Conservation (phyloP, 2,888 invertebrate genomes). For the Ceramica pisi region DNA sequence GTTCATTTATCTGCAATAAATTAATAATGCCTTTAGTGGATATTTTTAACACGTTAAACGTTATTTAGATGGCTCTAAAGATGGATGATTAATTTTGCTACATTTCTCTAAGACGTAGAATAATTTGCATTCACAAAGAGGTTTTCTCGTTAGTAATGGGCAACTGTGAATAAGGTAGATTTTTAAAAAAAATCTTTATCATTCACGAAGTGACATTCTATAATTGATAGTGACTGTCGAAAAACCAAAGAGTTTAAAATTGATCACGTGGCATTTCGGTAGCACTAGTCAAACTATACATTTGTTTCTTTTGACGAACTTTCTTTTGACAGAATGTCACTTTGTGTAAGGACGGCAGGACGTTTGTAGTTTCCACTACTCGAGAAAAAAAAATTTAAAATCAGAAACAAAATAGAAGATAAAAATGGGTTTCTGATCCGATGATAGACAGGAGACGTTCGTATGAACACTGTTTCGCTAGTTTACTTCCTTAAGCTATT, state of each 20-base stretch:
- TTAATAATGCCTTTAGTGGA: not conserved
- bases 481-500: not conserved
- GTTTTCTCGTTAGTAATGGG: not conserved
- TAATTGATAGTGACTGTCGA: not conserved
- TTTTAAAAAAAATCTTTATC: not conserved
- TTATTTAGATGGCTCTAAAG: not conserved
- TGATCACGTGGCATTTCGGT: not conserved
- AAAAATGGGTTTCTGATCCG: too few relatives aligned
- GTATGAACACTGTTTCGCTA: not conserved
- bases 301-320: not conserved
- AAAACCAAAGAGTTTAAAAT: not conserved
- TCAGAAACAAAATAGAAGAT: too few relatives aligned
- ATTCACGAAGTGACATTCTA: not conserved
- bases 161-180: not conserved
- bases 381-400: too few relatives aligned
- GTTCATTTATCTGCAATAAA: conserved; percentile 87
- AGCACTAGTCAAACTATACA: not conserved
- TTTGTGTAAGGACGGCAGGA: too few relatives aligned
- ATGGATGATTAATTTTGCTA: not conserved
- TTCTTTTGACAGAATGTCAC: too few relatives aligned
- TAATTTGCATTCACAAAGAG: not conserved
- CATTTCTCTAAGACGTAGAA: not conserved
- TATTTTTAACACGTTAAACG: too few relatives aligned
- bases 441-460: too few relatives aligned
- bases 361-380: too few relatives aligned